Base-by-base conservation (phyloP, 2,113 vertebrate species). In the Ictidomys tridecemlineatus region DNA sequence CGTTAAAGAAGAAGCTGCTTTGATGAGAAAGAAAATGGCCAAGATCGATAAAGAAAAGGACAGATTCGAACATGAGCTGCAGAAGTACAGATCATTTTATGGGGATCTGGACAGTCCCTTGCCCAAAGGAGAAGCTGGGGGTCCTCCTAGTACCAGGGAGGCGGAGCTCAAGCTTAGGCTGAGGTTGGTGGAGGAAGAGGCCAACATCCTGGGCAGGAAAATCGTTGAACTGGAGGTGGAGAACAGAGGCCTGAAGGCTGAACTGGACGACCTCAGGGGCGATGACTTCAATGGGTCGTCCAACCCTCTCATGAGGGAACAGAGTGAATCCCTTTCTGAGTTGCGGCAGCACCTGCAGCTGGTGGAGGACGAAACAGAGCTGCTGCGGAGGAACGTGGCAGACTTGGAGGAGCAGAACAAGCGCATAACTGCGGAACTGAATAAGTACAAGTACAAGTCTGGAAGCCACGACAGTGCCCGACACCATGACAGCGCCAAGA, bases 21-120 rank as follows among this genome's bases (percentile, higher is more conserved):
- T 99, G 97, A 99, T 99, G 99, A 99, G 99, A 94, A 99, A 99
- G 98, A 99, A 99, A 98, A 99, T 99, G 99, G 99, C 99, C 80
- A 99, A 99, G 98, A 99, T 99, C 0, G 99, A 99, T 96, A 99
- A 99, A 95, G 99, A 99, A 95, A 99, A 99, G 96, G 99, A 99
- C 98, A 98, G 99, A n/a, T 99, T 99, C 67, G 99, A 99, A 70
- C 99, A 99, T 1, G 99, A 99, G 98, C 98, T 99, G 67, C 99
- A 99, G 96, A 99, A 99, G 96, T 99, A 99, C 56, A 98, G 99
- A 74, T 99, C 99, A 0, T 99, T 99, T 98, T 99, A 99, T 14
- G 99, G 99, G 6, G 99, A 99, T 78, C 99, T 99, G 97, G 99
- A 99, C 97, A 99, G 99, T 78, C 99, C 99, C 45, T 98, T 99